Evolutionary conservation across 2,797 vertebrate species (phyloP), one percentile per base, ranked within the genome.

Genomic region (Rhinichthys osculus): DNA sequence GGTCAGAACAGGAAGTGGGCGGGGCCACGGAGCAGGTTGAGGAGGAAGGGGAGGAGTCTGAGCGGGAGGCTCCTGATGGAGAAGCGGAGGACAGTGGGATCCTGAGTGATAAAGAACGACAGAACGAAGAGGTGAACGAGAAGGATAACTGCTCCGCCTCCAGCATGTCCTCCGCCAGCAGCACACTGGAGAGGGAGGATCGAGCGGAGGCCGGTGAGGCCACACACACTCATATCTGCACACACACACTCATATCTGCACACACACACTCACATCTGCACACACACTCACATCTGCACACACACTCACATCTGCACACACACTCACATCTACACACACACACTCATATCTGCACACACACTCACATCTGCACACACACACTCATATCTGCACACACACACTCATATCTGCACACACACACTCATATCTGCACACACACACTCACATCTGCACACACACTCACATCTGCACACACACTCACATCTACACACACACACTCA

Each of bases 71-170:
- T 8, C 92, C 93, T 84, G 92, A 92, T 11, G 84, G 79, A 82
- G 90, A 84, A 21, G 91, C 94, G 84, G 97, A 98, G 93, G 97
- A 97, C 91, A 95, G 95, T 69, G 94, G 95, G 85, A 95, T 97
- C 92, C 95, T 99, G 88, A 99, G 98, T 66, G 97, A 99, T 93
- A 99, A 99, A 91, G 98, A 99, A 79, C 95, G 97, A 79, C 96
- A 97, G 93, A 98, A 97, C 91, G 97, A 98, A 92, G 97, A 97
- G 88, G 96, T 98, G 93, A 98, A 99, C 0, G 98, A 99, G 91
- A 97, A 97, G 87, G 98, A 99, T 93, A 98, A 97, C 95, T 99
- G 98, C 91, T 99, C 97, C 0, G 97, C 97, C 87, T 99, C 98
- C 92, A 98, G 98, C 93, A 97, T 98, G 94, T 99, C 98, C 0